A percentile compares a stretch with the other conserved stretches of the same genome.
These are phyloP conservation scores for Cotesia typhae DNA, from an alignment of 1,140 invertebrate genomes.

Conservation along the genomic window DNA sequence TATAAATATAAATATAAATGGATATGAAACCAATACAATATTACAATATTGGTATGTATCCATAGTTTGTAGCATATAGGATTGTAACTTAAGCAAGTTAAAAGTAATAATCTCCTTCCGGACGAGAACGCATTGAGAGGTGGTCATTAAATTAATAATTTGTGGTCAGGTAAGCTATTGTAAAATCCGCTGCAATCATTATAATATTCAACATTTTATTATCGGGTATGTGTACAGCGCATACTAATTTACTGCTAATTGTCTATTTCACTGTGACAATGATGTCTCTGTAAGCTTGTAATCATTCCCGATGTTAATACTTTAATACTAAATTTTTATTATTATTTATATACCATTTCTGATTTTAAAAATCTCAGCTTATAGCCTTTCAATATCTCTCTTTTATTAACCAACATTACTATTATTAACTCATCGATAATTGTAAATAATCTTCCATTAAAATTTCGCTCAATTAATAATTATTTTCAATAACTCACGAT, in stretches of 20 bases:
- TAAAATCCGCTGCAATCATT: slow-evolving; percentile 66
- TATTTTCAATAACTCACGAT: too few species aligned
- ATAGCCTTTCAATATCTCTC: not conserved
- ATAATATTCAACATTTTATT: slow-evolving; percentile 66
- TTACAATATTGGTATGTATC: not conserved
- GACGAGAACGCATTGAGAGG: slow-evolving; percentile 22
- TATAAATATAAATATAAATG: not conserved
- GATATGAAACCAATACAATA: not conserved
- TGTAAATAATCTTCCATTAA: too few species aligned
- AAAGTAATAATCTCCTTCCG: slow-evolving; percentile 46
- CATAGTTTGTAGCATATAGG: not conserved
- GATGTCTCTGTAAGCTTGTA: slow-evolving; percentile 57
- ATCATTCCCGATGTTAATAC: slow-evolving; percentile 35
- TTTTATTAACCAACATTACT: not conserved
- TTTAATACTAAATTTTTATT: not conserved
- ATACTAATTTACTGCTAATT: slow-evolving; percentile 69
- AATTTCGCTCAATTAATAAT: too few species aligned
- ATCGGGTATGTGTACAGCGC: slow-evolving; percentile 57
- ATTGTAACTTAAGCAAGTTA: slow-evolving; percentile 28
- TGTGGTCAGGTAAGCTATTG: slow-evolving; percentile 64
- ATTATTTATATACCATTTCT: not conserved
- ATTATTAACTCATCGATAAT: too few species aligned
- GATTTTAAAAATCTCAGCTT: slow-evolving; percentile 2
- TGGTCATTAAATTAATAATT: slow-evolving; percentile 67
- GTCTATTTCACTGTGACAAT: slow-evolving; percentile 64